Base-by-base conservation (phyloP, 2,888 invertebrate genomes). In the Salticus scenicus region DNA sequence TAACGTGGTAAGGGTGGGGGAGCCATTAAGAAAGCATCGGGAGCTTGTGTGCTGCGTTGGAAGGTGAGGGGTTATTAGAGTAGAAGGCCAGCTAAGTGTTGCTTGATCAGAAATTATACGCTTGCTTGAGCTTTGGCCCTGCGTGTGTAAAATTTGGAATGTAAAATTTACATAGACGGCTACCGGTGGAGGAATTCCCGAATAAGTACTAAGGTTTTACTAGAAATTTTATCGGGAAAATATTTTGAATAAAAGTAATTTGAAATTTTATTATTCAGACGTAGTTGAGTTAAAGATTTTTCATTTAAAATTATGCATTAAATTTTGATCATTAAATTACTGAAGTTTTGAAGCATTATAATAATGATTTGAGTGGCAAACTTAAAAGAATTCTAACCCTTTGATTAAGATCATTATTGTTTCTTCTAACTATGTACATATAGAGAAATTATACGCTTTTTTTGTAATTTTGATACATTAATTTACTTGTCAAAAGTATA, bases 91-190 rank as follows among this genome's bases (percentile, higher is more conserved):
- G 76, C 33, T n/a, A 41, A 72, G 66, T 73, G 81, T 63, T 72
- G 77, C 77, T 67, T 72, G 83, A 83, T 83, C 83, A 83, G 77
- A 83, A 83, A 83, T 83, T 83, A 83, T 73, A 83, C 72, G 83
- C 77, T 83, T 83, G 72, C 83, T 42, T 72, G 77, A n/a, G 77
- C 66, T 73, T 64, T 63, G 76, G 30, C 20, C 76, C 76, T 70
- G 83, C 83, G 83, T 83, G 83, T 77, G 69, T 72, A 67, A 83
- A 83, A 83, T 83, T 57, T 77, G 77, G 77, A 83, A 83, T 83
- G 83, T 67, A 67, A 83, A 72, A 83, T 83, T 83, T 83, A 77
- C 83, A 83, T 83, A 77, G 83, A 83, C 76, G 76, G 37, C 27
- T 33, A 51, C 31, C 37, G 20, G 77, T 31, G 42, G 51, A 83